Conservation (phyloP, 2,797 vertebrate species). For the Megaceryle alcyon region DNA sequence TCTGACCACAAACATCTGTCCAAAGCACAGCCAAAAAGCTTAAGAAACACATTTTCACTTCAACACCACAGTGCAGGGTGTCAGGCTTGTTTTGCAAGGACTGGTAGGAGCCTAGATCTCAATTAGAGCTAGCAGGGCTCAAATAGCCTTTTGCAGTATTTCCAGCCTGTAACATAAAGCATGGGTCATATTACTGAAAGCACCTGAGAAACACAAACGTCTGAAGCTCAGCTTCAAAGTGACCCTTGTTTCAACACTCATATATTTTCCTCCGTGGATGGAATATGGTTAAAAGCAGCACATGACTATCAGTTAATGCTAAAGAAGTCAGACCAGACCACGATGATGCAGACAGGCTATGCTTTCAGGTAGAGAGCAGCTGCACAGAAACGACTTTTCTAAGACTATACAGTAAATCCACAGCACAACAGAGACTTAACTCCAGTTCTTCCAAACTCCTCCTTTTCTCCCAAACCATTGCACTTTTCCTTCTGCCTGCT, state of each 20-base stretch:
- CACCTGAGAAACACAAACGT: neutral
- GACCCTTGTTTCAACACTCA: neutral
- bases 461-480: neutral
- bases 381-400: neutral
- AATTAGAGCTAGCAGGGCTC: conserved; percentile 12
- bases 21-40: neutral
- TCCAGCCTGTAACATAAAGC: conserved; percentile 7
- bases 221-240: conserved; percentile 27
- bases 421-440: neutral
- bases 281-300: neutral
- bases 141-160: conserved; percentile 25
- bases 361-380: neutral
- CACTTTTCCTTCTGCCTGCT: neutral
- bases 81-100: conserved; percentile 1
- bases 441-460: neutral
- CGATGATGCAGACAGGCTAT: neutral
- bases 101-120: conserved; percentile 3
- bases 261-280: neutral
- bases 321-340: neutral
- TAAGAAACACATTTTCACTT: neutral
- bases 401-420: neutral
- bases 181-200: neutral
- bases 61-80: neutral
- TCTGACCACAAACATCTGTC: neutral
- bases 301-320: neutral